Base-by-base conservation (phyloP, 2,797 vertebrate species). In the Manis crassicaudata region DNA sequence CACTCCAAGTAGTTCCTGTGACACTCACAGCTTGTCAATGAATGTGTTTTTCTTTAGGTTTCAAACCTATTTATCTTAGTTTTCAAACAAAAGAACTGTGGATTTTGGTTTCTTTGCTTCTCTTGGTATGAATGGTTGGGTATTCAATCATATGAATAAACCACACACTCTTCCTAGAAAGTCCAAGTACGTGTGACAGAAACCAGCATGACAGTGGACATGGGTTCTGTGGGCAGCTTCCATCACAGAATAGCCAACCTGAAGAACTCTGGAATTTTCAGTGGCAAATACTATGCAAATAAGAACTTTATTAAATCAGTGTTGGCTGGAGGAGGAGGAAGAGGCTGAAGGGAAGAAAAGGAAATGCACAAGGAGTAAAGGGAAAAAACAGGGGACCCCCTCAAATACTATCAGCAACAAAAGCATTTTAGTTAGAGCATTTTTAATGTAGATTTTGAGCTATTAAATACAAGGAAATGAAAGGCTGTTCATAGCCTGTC, bases 61-160 rank as follows among this genome's bases (percentile, higher is more conserved):
- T 46, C 46, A 46, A 46, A 46, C 46, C 46, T 46, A 46, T 11
- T 46, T 46, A 46, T 46, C 11, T 85, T 43, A 62, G 12, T 35
- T 87, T 93, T 82, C 90, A 63, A 56, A 76, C 29, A 32, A 86
- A 90, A 63, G 58, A 86, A 87, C 5, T 50, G 54, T 82, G 68
- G 62, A 52, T 70, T 90, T 81, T 18, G 46, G 60, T 32, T 81
- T 65, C 80, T 79, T 77, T 56, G 62, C 67, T 52, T 90, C 75
- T 95, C 67, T 87, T 21, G 46, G 68, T 86, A 68, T 25, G 68
- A 92, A 82, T 6, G 0, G n/a, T 20, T 58, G 54, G 54, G 16
- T 50, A 56, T 58, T 60, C 0, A 1, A 84, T 43, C 65, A 54
- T 40, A 37, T 87, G 68, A 86, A 76, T n/a, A 82, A 46, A 25